Conservation (phyloP, 2,113 vertebrate species). For the Tachysurus fulvidraco region DNA sequence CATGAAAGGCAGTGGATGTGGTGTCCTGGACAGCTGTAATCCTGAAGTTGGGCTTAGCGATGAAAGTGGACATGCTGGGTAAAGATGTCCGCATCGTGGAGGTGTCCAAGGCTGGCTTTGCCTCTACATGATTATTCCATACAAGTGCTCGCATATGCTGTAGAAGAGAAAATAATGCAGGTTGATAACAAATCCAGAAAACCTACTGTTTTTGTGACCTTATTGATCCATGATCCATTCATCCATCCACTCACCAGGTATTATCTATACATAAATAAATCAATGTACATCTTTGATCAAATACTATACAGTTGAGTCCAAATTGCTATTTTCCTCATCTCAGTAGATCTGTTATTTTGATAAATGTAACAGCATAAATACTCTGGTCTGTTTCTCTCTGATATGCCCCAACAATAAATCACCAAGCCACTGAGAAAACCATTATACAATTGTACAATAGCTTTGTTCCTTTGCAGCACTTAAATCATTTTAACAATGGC, state of each 20-base stretch:
- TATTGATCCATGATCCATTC: background rate
- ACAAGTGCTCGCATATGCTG: slow-evolving; percentile 68
- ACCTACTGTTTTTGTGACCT: background rate
- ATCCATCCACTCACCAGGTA: background rate
- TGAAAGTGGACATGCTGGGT: slow-evolving; percentile 89
- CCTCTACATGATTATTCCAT: slow-evolving; percentile 63
- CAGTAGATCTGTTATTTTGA: background rate
- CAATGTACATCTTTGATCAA: background rate
- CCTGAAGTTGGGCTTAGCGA: slow-evolving; percentile 87
- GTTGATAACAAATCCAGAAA: background rate
- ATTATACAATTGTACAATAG: background rate
- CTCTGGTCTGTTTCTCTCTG: background rate
- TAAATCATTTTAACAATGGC: background rate
- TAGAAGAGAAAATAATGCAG: slow-evolving; percentile 22
- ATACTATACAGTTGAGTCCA: background rate
- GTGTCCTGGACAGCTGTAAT: slow-evolving; percentile 86
- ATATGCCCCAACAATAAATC: background rate
- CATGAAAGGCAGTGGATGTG: slow-evolving; percentile 61
- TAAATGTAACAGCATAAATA: background rate
- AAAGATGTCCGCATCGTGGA: slow-evolving; percentile 78
- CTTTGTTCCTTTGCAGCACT: background rate
- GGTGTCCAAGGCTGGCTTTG: slow-evolving; percentile 74
- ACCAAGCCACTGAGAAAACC: slow-evolving; percentile 5
- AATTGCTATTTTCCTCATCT: background rate
- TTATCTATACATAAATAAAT: background rate